Percentiles rank a stretch among this genome's conserved stretches.
These are phyloP conservation scores for Enteromius unitaeniatus DNA, from an alignment of 2,797 vertebrate species.

Conservation along the genomic window DNA sequence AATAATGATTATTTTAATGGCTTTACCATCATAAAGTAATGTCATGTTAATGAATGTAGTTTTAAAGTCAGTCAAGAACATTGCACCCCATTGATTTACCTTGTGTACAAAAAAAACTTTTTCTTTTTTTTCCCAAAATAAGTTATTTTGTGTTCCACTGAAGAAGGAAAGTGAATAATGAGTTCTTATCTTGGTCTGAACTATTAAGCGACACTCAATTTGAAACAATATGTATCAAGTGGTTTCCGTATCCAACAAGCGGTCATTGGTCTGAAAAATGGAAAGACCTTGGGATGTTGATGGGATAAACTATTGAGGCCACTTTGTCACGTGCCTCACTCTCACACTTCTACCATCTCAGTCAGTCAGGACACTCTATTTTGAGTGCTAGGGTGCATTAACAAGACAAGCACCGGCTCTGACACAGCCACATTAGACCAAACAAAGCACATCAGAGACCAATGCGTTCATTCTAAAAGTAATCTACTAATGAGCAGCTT, in stretches of 20 bases:
- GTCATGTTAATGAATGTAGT: not conserved
- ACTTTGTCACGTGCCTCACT: conserved; percentile 9
- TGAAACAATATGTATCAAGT: not conserved
- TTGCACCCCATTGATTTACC: not conserved
- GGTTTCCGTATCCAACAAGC: not conserved
- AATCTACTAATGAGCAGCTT: conserved; percentile 26
- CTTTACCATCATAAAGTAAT: not conserved
- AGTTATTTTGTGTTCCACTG: not conserved
- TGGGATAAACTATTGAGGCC: conserved; percentile 23
- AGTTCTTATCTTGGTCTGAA: not conserved
- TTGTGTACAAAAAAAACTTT: not conserved
- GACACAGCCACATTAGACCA: conserved; percentile 24
- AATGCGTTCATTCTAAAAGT: conserved; percentile 20
- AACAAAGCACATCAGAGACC: conserved; percentile 33
- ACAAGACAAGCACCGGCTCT: conserved; percentile 4
- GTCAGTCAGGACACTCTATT: conserved; percentile 38
- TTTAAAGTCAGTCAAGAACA: not conserved
- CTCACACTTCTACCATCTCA: conserved; percentile 27
- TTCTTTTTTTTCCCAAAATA: not conserved
- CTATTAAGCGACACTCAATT: not conserved
- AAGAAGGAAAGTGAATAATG: not conserved
- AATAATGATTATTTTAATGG: too few species aligned
- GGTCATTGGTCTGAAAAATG: not conserved
- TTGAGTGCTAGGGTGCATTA: conserved; percentile 14
- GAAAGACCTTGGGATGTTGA: not conserved